Base-by-base conservation (phyloP, 2,113 vertebrate species). In the Macaca fascicularis region DNA sequence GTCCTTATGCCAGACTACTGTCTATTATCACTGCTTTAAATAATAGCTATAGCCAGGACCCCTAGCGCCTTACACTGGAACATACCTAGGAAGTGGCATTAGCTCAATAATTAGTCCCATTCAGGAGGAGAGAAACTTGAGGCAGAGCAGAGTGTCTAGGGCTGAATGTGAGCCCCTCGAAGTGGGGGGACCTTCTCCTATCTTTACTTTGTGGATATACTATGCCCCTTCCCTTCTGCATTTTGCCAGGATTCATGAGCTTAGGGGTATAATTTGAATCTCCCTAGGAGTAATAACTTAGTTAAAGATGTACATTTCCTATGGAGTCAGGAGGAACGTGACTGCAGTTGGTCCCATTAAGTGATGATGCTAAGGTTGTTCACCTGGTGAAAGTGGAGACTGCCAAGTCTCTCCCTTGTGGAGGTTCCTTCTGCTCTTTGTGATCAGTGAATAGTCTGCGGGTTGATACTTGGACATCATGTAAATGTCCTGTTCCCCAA, bases 101-200 rank as follows among this genome's bases (percentile, higher is more conserved):
- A 7, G 17, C 22, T 38, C 45, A 45, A 80, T 17, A 9, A 27
- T 25, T 9, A 27, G 25, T 0, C 23, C 48, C 38, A 40, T 19
- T 40, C 59, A 57, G 43, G 64, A 43, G 50, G 16, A 40, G 43
- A 78, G 32, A 22, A 25, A 40, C 69, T 48, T 27, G 25, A 25
- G 55, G 69, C 55, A 67, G 6, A 22, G 32, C 14, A 4, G 11
- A 35, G 16, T 59, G 57, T 9, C 19, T 2, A 0, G 10, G 7
- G 14, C 50, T 32, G 5, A 20, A 64, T 40, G 38, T 43, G 48
- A 50, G 52, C n/a, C 11, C 13, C 48, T 25, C 22, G 17, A 81
- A 10, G 13, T 4, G 0, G 20, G 22, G 9, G 38, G 8, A 0
- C 17, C 40, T 6, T 50, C 32, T 55, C 50, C 19, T 22, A 16